phyloP scores from a whole-genome alignment of 2,888 invertebrate genomes.

The Parasteatoda lunata region DNA sequence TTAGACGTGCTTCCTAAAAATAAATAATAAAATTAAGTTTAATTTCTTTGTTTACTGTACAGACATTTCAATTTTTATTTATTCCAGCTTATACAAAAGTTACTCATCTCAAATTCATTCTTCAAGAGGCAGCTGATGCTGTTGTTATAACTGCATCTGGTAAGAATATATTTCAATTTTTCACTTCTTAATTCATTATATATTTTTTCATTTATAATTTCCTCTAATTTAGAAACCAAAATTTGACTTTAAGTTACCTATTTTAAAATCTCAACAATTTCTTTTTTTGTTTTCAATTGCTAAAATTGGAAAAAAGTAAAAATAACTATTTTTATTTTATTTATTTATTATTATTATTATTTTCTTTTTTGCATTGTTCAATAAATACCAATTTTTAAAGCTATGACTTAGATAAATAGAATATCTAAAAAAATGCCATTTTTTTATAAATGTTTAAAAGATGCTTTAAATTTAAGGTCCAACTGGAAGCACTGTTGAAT shows the following conservation, averaged over 20 bases:
- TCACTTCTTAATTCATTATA: neutral
- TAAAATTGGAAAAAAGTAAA: neutral
- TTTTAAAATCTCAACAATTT: neutral
- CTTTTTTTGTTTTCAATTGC: neutral
- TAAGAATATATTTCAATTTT: constrained; percentile 72
- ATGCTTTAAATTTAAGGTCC: constrained; percentile 42
- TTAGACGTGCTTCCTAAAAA: no score
- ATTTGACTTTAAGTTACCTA: neutral
- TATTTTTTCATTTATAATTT: neutral
- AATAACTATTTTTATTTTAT: no score
- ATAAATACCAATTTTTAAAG: no score
- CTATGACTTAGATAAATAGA: no score
- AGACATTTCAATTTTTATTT: neutral
- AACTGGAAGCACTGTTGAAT: constrained; percentile 80
- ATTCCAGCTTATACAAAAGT: constrained; percentile 76
- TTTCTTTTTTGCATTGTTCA: no score
- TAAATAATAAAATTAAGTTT: no score
- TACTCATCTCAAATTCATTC: constrained; percentile 85
- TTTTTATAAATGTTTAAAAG: no score
- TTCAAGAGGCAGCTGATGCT: constrained; percentile 87
- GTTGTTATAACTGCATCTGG: constrained; percentile 85
- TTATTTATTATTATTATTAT: no score
- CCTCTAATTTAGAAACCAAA: no score
- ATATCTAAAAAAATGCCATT: no score
- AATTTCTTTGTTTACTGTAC: neutral